Percentiles rank a stretch among this genome's conserved stretches.
These are phyloP conservation scores for Mixornis gularis DNA, from an alignment of 2,113 vertebrate species.

Conservation along the genomic window DNA sequence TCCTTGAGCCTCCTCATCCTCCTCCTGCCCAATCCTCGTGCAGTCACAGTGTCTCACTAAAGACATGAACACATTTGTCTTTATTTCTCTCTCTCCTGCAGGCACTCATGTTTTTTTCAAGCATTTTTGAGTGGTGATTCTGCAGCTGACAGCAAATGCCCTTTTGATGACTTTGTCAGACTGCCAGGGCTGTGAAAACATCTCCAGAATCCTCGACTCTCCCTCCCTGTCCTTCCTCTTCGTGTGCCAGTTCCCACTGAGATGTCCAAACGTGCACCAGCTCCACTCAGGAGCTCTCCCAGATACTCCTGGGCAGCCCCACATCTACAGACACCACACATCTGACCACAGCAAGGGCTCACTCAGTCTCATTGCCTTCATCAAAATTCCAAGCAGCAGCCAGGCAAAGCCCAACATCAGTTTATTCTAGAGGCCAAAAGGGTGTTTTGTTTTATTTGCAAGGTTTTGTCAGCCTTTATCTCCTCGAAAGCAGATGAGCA, in stretches of 20 bases:
- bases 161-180: not conserved
- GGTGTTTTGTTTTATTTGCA: not conserved
- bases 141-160: not conserved
- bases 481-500: not conserved
- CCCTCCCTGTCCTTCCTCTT: not conserved
- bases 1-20: not conserved
- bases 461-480: not conserved
- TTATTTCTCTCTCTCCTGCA: not conserved
- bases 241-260: fast-evolving
- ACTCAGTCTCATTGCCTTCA: not conserved
- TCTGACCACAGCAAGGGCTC: not conserved
- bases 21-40: not conserved
- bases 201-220: not conserved
- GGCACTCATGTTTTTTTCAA: not conserved
- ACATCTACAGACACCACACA: not conserved
- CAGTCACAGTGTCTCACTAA: not conserved
- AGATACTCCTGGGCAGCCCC: not conserved
- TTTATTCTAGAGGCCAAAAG: not conserved
- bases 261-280: not conserved
- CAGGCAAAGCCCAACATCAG: not conserved
- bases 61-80: not conserved
- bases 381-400: not conserved
- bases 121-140: not conserved
- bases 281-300: not conserved
- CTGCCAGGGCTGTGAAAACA: not conserved